Base-by-base conservation (phyloP, 1,140 invertebrate species). In the Hetaerina americana region DNA sequence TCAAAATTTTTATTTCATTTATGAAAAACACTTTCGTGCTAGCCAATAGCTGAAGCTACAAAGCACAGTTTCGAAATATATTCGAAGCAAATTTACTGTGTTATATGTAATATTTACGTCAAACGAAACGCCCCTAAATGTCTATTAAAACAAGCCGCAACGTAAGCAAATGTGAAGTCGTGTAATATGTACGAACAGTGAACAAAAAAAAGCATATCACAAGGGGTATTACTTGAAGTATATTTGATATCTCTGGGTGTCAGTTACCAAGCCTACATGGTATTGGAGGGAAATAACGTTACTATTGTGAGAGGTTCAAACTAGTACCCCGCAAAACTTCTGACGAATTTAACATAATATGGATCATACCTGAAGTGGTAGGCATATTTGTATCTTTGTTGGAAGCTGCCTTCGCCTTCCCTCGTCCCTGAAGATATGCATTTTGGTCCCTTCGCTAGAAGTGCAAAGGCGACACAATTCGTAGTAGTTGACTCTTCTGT, bases 391-490 rank as follows among this genome's bases (percentile, higher is more conserved):
- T 69, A 90, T 88, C 80, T 89, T 90, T 18, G 80, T 82, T 73
- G 84, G 84, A 5, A 90, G 78, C 75, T 88, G 86, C 74, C 87
- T 83, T 75, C 84, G 84, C 27, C 84, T 82, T 26, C 88, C 87
- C 75, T 89, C 87, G 26, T 86, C 83, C 12, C 87, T 85, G 75
- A 87, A 90, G 72, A 89, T 87, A 76, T 89, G 84, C 72, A 87
- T 84, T 79, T 87, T 89, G 72, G 78, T 82, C 69, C 87, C 86
- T 73, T 86, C 85, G 76, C 85, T 88, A 28, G 84, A 85, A 15
- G 88, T 88, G 78, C 88, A 89, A 57, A 89, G 81, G 75, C 88
- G 83, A 76, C 88, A 90, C 70, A 90, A 80, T 80, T 89, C 88
- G 76, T 88, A 88, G 78, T 87, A 90, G 79, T 88, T 89, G 10